Percentiles rank a stretch among this genome's conserved stretches.
These are phyloP conservation scores for Lanistes nyassanus DNA, from an alignment of 1,140 invertebrate species.

Conservation along the genomic window DNA sequence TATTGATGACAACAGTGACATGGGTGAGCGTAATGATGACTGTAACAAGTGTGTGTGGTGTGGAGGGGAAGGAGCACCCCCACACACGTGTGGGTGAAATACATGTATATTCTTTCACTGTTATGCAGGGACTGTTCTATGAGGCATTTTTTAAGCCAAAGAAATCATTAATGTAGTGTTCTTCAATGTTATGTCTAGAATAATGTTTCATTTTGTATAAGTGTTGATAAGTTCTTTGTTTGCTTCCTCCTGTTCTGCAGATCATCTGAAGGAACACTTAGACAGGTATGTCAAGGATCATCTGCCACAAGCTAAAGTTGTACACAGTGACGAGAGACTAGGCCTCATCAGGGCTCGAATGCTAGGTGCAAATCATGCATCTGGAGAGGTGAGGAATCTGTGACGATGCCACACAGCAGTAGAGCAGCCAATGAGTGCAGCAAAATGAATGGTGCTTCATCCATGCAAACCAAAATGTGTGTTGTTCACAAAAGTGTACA, in stretches of 20 bases:
- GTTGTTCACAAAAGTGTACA: too few species aligned
- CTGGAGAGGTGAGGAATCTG: constrained; percentile 63
- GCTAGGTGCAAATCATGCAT: constrained; percentile 83
- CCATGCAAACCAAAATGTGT: too few species aligned
- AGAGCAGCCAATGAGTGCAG: too few species aligned
- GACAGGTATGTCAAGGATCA: constrained; percentile 83
- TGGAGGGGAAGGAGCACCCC: too few species aligned
- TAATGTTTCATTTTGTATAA: neutral
- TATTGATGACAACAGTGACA: constrained; percentile 88
- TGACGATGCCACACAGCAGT: too few species aligned
- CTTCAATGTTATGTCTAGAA: too few species aligned
- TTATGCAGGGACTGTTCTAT: neutral
- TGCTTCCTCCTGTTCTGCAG: constrained; percentile 66
- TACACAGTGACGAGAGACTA: constrained; percentile 81
- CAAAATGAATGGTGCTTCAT: too few species aligned
- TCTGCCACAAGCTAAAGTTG: constrained; percentile 76
- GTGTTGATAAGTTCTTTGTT: neutral
- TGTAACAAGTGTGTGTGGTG: too few species aligned
- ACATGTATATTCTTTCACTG: neutral
- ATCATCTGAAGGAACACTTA: constrained; percentile 87
- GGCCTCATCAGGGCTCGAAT: constrained; percentile 93
- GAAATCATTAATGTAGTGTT: neutral
- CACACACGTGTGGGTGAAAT: too few species aligned
- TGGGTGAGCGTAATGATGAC: constrained; percentile 67
- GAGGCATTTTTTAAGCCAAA: neutral